Conservation (phyloP, 2,888 invertebrate species). For the Sisyra nigra region DNA sequence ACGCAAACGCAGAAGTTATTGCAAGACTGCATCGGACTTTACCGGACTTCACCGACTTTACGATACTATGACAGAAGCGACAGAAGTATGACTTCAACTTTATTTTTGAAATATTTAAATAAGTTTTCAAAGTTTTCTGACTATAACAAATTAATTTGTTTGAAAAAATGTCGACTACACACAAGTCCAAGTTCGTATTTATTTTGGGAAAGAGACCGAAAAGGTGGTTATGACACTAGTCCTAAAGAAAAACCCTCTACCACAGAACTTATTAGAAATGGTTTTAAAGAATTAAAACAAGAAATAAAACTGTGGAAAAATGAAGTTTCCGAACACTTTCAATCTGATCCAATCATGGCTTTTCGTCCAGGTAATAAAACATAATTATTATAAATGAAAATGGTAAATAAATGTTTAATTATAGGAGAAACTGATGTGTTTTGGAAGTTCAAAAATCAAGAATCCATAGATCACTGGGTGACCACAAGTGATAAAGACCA, state of each 20-base stretch:
- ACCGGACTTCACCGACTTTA: no score
- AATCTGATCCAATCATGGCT: conserved; percentile 40
- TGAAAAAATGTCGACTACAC: conserved; percentile 13
- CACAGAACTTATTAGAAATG: conserved; percentile 40
- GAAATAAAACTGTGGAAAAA: conserved; percentile 49
- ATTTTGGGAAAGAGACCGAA: conserved; percentile 41
- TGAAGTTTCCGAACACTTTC: conserved; percentile 48
- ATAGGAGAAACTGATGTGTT: conserved; percentile 54
- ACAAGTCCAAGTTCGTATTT: conserved; percentile 18
- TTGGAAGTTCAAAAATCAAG: conserved; percentile 50
- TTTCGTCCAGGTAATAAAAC: conserved; percentile 30
- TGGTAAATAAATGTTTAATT: conserved; percentile 9
- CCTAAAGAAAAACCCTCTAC: conserved; percentile 25
- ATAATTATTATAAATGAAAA: background rate
- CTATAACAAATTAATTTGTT: no score
- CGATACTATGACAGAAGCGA: no score
- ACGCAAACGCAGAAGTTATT: no score
- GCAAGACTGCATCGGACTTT: no score
- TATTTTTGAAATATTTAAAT: no score
- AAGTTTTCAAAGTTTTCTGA: no score
- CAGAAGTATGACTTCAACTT: no score
- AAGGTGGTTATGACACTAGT: conserved; percentile 38
- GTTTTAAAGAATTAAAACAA: conserved; percentile 43
- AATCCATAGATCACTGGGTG: conserved; percentile 50
- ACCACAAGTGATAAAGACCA: conserved; percentile 68